Conservation (phyloP, 2,888 invertebrate species). For the Lymantria monacha region DNA sequence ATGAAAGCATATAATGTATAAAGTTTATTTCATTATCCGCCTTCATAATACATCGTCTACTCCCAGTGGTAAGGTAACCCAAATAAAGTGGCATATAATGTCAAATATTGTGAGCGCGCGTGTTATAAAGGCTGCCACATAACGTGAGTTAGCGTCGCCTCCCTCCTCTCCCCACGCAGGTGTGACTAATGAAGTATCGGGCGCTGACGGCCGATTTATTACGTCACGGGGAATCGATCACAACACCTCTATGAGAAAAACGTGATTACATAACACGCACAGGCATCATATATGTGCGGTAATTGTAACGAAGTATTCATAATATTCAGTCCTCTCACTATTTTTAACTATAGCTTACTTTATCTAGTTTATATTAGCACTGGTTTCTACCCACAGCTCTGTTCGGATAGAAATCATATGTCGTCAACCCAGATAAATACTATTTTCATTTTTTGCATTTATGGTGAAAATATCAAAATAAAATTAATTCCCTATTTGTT, state of each 20-base stretch:
- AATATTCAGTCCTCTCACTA: too few species aligned
- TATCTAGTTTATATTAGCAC: too few species aligned
- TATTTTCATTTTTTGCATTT: too few species aligned
- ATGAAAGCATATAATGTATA: not conserved
- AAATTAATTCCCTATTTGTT: too few species aligned
- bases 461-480: too few species aligned
- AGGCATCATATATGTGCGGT: too few species aligned
- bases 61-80: not conserved
- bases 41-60: not conserved
- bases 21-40: not conserved
- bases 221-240: conserved; percentile 9
- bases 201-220: conserved; percentile 11
- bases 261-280: not conserved
- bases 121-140: conserved; percentile 1
- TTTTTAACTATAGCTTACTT: too few species aligned
- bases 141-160: conserved; percentile 3
- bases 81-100: not conserved
- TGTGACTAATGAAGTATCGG: conserved; percentile 15
- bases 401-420: too few species aligned
- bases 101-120: conserved; percentile 4
- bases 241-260: conserved; percentile 3
- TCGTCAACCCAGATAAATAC: too few species aligned
- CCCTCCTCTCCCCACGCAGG: not conserved
- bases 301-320: too few species aligned
- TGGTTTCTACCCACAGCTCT: too few species aligned